Evolutionary conservation across 2,113 vertebrate species (phyloP).

Genomic region (Oryzias melastigma): DNA sequence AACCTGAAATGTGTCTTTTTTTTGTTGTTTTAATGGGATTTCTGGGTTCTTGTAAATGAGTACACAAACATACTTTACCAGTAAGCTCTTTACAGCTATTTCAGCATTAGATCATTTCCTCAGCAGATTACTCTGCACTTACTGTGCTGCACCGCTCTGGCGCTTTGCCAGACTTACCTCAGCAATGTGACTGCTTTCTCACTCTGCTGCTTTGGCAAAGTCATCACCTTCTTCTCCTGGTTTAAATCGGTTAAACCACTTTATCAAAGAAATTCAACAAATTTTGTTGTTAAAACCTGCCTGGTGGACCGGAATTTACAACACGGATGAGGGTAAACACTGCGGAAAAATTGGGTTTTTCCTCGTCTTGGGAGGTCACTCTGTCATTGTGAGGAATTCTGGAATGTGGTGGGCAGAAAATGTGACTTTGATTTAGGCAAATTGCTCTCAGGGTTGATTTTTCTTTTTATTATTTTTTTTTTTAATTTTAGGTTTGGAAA

Average conservation of each 20-base stretch:
- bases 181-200: conserved; percentile 16
- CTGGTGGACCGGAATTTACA: not conserved
- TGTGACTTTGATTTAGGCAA: not conserved
- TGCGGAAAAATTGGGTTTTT: not conserved
- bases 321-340: not conserved
- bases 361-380: conserved; percentile 8
- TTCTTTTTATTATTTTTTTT: too few relatives aligned
- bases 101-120: conserved; percentile 19
- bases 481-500: too few relatives aligned
- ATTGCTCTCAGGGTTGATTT: not conserved
- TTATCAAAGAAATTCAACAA: not conserved
- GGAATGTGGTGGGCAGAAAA: not conserved
- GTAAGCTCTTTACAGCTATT: conserved; percentile 7
- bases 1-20: too few relatives aligned
- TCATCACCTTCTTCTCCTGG: conserved; percentile 1
- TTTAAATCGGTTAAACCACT: not conserved
- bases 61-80: not conserved
- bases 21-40: too few relatives aligned
- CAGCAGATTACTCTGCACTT: not conserved
- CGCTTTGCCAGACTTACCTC: conserved; percentile 6
- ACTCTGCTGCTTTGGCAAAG: conserved; percentile 9
- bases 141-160: conserved; percentile 6
- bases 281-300: not conserved
- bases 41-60: too few relatives aligned
- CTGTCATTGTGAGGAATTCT: not conserved